A percentile compares a stretch with the other conserved stretches of the same genome.
Evolutionary conservation across 2,113 vertebrate genomes (phyloP).

Genomic region (Myiagra hebetior): DNA sequence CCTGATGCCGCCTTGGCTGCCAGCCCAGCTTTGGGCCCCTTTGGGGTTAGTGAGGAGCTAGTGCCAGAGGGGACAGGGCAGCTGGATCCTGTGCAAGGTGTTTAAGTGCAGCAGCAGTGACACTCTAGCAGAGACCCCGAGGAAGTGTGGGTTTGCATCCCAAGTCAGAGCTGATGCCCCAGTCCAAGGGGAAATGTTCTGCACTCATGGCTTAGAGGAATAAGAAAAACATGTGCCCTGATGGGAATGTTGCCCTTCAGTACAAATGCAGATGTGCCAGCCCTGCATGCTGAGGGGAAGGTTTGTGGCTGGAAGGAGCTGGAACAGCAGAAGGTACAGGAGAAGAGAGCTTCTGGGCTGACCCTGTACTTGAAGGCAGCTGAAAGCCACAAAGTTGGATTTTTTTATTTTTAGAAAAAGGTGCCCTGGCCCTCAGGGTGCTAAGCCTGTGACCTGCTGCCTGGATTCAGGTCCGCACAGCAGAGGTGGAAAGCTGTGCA

Average conservation of each 20-base stretch:
- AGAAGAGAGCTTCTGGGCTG: background rate
- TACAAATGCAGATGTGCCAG: background rate
- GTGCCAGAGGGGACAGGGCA: background rate
- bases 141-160: background rate
- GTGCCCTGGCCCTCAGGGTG: background rate
- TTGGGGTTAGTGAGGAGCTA: background rate
- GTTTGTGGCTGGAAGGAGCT: background rate
- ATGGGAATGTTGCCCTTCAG: background rate
- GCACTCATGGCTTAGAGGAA: background rate
- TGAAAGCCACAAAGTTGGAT: background rate
- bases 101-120: background rate
- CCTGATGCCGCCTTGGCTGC: background rate
- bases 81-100: background rate
- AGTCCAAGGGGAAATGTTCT: background rate
- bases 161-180: background rate
- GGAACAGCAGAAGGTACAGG: background rate
- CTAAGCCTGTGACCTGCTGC: background rate
- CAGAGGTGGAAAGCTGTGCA: background rate
- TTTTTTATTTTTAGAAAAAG: too few species aligned
- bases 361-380: background rate
- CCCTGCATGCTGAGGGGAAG: background rate
- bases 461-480: fast-evolving
- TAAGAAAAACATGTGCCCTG: background rate
- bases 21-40: background rate
- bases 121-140: background rate